Percentiles rank a stretch among this genome's conserved stretches.
These are phyloP conservation scores for Gymnothorax javanicus DNA, from an alignment of 2,797 vertebrate species.

Conservation along the genomic window DNA sequence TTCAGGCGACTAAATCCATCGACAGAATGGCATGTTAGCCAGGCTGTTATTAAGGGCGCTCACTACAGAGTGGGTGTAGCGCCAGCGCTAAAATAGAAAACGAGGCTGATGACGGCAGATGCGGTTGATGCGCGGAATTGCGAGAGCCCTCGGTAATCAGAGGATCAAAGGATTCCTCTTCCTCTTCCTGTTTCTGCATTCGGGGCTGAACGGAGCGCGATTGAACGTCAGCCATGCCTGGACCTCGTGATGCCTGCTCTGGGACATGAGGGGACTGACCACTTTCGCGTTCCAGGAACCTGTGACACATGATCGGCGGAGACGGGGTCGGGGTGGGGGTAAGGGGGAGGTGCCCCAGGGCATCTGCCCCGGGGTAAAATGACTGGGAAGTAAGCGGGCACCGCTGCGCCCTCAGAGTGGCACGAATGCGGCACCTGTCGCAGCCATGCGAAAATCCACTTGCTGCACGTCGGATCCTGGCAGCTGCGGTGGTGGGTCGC, in stretches of 20 bases:
- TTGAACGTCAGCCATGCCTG: conserved; percentile 34
- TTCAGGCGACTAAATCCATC: conserved; percentile 53
- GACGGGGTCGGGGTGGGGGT: conserved; percentile 31
- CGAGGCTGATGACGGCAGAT: conserved; percentile 34
- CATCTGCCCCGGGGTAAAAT: conserved; percentile 19
- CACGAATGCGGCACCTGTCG: conserved; percentile 52
- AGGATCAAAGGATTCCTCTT: conserved; percentile 51
- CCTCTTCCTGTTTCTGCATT: conserved; percentile 34
- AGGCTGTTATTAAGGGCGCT: conserved; percentile 29
- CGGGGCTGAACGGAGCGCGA: neutral
- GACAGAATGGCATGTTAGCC: conserved; percentile 36
- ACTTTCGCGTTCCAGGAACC: conserved; percentile 50
- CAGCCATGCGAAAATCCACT: conserved; percentile 38
- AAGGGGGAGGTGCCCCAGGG: conserved; percentile 42
- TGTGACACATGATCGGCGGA: neutral
- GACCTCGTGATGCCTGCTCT: conserved; percentile 27
- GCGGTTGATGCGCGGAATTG: conserved; percentile 41
- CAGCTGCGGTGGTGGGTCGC: neutral
- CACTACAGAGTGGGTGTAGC: conserved; percentile 25
- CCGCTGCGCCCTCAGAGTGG: neutral
- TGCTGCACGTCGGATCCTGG: conserved; percentile 22
- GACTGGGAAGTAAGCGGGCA: neutral
- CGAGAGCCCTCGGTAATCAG: conserved; percentile 43
- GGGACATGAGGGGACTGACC: conserved; percentile 13
- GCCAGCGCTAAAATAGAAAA: conserved; percentile 51